These are phyloP conservation scores for Thripadectes ignobilis DNA, from an alignment of 2,797 vertebrate species.

Conservation along the genomic window DNA sequence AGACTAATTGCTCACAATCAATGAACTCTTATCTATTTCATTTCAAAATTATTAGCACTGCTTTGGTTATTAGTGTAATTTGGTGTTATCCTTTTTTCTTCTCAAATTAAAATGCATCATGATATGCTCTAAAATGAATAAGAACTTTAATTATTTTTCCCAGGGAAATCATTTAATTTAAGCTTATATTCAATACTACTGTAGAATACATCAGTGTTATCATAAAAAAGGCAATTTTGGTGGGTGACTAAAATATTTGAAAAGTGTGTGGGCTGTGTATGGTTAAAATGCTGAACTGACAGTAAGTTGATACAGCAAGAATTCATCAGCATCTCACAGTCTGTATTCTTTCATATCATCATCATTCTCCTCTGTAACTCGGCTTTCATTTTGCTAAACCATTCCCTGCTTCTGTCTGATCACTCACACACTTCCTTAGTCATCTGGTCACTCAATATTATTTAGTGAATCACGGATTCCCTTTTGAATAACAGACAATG, in stretches of 20 bases:
- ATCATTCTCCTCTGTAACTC: background rate
- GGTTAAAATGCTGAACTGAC: background rate
- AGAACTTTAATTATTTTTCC: constrained; percentile 64
- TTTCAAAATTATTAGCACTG: constrained; percentile 58
- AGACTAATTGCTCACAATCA: constrained; percentile 60
- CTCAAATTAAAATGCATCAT: constrained; percentile 33
- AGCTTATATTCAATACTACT: background rate
- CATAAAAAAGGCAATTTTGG: background rate
- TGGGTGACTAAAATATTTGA: background rate
- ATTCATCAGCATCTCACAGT: background rate
- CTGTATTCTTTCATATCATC: background rate
- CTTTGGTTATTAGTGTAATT: constrained; percentile 56
- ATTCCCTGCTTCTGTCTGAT: background rate
- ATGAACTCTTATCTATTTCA: constrained; percentile 34
- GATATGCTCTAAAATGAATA: constrained; percentile 2
- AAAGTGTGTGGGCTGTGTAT: background rate
- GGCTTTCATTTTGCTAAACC: background rate
- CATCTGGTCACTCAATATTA: background rate
- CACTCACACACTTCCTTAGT: background rate
- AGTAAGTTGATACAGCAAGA: background rate
- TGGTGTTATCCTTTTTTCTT: constrained; percentile 14
- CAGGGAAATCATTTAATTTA: constrained; percentile 49
- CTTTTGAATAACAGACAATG: background rate
- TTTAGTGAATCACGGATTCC: background rate
- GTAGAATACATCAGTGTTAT: background rate